A percentile compares a stretch with the other conserved stretches of the same genome.
Evolutionary conservation across 2,888 invertebrate genomes (phyloP).

Genomic region (Tipula helvola): DNA sequence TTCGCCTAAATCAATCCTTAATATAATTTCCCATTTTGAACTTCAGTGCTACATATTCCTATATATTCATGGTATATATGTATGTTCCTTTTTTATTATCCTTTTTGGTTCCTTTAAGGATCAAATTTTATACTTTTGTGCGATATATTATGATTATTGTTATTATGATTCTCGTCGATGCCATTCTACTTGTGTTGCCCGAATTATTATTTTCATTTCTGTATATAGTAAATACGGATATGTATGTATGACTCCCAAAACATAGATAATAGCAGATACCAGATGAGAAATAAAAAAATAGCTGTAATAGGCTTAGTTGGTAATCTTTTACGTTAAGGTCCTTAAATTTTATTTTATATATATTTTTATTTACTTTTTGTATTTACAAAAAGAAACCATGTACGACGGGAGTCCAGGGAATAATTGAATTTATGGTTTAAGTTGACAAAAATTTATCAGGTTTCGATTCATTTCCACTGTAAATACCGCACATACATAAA

Average conservation of each 20-base stretch:
- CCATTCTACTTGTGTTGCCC: neutral
- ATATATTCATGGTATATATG: neutral
- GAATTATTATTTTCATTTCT: neutral
- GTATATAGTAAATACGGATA: neutral
- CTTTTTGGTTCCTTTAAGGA: neutral
- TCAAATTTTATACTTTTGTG: neutral
- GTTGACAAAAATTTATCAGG: neutral
- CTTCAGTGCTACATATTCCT: neutral
- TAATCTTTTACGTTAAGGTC: neutral
- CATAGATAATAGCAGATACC: constrained; percentile 4
- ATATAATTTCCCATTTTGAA: neutral
- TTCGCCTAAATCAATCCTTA: neutral
- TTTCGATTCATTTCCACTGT: neutral
- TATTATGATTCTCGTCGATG: neutral
- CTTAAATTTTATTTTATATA: neutral
- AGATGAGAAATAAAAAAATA: neutral
- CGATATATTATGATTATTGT: constrained; percentile 4
- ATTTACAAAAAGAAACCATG: neutral
- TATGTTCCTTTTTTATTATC: neutral
- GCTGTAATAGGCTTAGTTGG: neutral
- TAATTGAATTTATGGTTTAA: neutral
- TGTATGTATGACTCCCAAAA: neutral
- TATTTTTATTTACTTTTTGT: neutral
- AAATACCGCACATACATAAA: neutral
- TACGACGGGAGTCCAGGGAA: neutral